Evolutionary conservation across 2,113 vertebrate genomes (phyloP), one percentile per base, ranked within the genome.

Genomic region (Proteles cristata): DNA sequence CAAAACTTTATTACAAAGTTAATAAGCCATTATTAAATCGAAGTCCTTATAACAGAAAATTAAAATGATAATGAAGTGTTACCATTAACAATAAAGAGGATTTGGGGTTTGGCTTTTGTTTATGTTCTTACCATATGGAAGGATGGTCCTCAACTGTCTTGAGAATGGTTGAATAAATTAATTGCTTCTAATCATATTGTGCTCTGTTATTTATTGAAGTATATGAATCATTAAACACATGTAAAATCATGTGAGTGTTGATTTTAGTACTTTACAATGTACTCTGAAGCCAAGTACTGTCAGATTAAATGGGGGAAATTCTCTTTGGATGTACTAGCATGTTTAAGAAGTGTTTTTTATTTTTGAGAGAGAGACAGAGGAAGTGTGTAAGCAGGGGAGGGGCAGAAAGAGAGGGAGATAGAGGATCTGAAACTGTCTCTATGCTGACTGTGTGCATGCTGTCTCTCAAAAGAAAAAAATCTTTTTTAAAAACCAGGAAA

Each of bases 261-360:
- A 97, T 88, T 98, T 97, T 95, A 96, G 86, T 92, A 83, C 93
- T 96, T 98, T 96, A 79, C 71, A 97, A 98, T 74, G 17, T 66
- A 97, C 89, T 73, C 68, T 58, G 86, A 97, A 98, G 58, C 63
- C 66, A 87, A 93, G 79, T 55, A 98, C 92, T 97, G 1, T 87
- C 55, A 96, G 71, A 94, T 97, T 90, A 95, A 97, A 94, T 61
- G 66, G 33, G n/a, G 84, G 74, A 97, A 96, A 97, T 83, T 96
- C 81, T 97, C 66, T 90, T 39, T 63, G 7, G 10, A 80, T 28
- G 95, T 94, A 97, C 45, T 96, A 50, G 84, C 58, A 88, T 98
- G 97, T 97, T 82, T 61, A 23, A 55, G 12, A 50, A 50, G 23
- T 58, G 58, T 58, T 61, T 61, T 61, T 61, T 61, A 61, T 61